Conservation (phyloP, 2,113 vertebrate species). For the Amblyornis subalaris region DNA sequence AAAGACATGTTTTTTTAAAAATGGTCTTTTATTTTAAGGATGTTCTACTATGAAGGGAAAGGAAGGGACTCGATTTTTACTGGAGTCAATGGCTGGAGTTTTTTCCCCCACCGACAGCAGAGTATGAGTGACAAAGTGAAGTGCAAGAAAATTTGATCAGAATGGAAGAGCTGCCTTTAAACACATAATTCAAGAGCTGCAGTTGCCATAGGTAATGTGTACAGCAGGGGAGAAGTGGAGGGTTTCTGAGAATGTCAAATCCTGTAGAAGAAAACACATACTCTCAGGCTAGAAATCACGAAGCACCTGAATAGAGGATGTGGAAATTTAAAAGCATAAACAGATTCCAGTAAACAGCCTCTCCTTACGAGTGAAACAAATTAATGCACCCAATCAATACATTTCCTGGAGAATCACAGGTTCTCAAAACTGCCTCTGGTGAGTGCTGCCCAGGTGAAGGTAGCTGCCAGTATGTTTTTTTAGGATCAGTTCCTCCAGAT, state of each 20-base stretch:
- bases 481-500: not conserved
- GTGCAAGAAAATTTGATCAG: not conserved
- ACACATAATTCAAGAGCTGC: not conserved
- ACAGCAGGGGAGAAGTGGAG: not conserved
- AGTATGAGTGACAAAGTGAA: not conserved
- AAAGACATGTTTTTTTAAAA: fast-evolving
- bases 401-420: not conserved
- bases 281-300: not conserved
- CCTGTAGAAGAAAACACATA: not conserved
- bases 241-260: not conserved
- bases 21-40: not conserved
- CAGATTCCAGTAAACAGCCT: not conserved
- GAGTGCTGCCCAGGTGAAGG: not conserved
- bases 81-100: not conserved
- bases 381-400: not conserved
- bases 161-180: not conserved
- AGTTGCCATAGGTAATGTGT: not conserved
- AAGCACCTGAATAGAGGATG: not conserved
- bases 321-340: not conserved
- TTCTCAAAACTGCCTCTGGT: not conserved
- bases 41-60: not conserved
- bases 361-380: not conserved
- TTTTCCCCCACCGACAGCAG: not conserved
- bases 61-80: not conserved
- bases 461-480: not conserved